A percentile compares a stretch with the other conserved stretches of the same genome.
Evolutionary conservation across 1,140 invertebrate species (phyloP).

Genomic region (Pristionchus pacificus): DNA sequence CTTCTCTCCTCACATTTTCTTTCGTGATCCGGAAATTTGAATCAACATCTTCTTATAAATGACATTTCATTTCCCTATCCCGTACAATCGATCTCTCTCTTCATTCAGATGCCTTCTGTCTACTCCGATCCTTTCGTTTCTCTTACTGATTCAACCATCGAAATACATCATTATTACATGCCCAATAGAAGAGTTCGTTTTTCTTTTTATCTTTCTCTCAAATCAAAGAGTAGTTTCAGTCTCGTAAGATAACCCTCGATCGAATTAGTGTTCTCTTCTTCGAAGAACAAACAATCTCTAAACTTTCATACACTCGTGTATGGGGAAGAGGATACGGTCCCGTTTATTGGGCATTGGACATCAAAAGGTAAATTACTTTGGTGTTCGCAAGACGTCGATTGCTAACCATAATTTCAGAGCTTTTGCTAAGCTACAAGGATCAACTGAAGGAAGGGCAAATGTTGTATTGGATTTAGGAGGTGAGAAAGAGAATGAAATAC

Average conservation of each 20-base stretch:
- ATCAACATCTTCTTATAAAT: too few species aligned
- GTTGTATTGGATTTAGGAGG: neutral
- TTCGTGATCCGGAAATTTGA: too few species aligned
- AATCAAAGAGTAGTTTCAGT: too few species aligned
- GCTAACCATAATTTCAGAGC: neutral
- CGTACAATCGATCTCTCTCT: too few species aligned
- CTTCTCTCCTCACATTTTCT: too few species aligned
- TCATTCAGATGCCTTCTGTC: neutral
- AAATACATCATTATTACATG: neutral
- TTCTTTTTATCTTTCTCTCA: neutral
- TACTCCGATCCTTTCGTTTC: neutral
- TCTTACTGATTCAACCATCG: neutral
- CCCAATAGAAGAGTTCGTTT: neutral
- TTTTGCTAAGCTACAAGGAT: neutral
- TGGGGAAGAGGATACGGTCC: conserved; percentile 23
- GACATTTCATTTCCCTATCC: too few species aligned
- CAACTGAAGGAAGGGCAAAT: neutral
- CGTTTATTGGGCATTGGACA: conserved; percentile 31
- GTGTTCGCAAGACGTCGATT: neutral
- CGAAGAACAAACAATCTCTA: conserved; percentile 21
- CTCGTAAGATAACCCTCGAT: neutral
- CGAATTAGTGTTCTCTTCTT: neutral
- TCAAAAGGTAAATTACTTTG: conserved; percentile 22
- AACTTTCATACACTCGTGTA: conserved; percentile 9
- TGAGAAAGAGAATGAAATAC: conserved; percentile 10